Conservation (phyloP, 2,888 invertebrate species). For the Adelognathus sp. region DNA sequence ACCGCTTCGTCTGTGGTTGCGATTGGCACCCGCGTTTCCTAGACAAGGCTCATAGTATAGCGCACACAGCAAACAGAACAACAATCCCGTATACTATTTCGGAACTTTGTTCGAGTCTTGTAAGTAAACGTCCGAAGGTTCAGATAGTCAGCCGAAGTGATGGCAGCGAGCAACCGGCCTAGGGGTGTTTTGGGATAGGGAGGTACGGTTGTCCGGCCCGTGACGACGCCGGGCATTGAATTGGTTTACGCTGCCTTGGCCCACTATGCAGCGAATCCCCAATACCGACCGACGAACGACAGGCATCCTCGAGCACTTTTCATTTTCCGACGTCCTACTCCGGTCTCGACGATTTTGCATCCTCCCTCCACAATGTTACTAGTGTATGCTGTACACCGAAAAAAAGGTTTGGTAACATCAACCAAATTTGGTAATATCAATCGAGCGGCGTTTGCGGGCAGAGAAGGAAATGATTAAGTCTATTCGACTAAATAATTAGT, state of each 20-base stretch:
- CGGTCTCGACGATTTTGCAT: background rate
- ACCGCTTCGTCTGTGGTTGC: conserved; percentile 56
- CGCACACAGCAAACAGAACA: conserved; percentile 26
- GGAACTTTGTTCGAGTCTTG: conserved; percentile 60
- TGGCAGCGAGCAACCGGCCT: conserved; percentile 49
- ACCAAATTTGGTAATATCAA: too few species aligned
- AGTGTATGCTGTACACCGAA: too few species aligned
- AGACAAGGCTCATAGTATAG: conserved; percentile 54
- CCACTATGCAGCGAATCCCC: background rate
- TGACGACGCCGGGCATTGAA: conserved; percentile 37
- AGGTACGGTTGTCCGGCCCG: conserved; percentile 52
- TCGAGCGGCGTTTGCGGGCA: too few species aligned
- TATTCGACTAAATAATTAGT: too few species aligned
- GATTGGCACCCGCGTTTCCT: conserved; percentile 50
- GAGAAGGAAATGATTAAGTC: too few species aligned
- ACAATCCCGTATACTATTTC: conserved; percentile 30
- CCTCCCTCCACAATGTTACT: too few species aligned
- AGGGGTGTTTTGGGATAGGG: conserved; percentile 45
- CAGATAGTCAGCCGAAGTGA: conserved; percentile 55
- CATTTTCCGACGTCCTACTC: background rate
- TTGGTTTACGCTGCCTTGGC: conserved; percentile 17
- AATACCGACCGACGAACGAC: background rate
- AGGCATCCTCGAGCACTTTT: background rate
- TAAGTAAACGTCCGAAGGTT: conserved; percentile 59
- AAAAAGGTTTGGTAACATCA: too few species aligned